Conservation (phyloP, 2,797 vertebrate genomes). For the Phoebastria nigripes region DNA sequence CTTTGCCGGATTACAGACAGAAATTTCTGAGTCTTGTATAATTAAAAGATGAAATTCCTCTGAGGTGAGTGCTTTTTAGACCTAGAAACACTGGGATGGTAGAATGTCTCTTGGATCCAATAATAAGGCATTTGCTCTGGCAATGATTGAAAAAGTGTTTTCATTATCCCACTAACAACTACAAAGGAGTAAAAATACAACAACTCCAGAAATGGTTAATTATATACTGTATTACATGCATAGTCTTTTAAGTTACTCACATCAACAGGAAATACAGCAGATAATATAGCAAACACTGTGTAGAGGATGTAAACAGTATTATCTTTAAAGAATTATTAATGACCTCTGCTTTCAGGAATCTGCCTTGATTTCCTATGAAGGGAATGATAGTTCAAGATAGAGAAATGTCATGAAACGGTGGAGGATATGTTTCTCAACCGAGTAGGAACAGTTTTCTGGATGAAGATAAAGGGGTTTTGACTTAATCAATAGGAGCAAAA, state of each 20-base stretch:
- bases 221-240: neutral
- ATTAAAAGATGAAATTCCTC: slow-evolving; percentile 19
- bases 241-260: neutral
- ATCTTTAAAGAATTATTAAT: slow-evolving; percentile 16
- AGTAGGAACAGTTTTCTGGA: neutral
- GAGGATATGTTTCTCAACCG: neutral
- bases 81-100: neutral
- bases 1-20: neutral
- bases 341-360: slow-evolving; percentile 10
- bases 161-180: slow-evolving; percentile 4
- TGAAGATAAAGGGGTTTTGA: neutral
- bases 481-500: neutral
- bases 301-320: slow-evolving; percentile 7
- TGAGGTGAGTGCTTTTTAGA: neutral
- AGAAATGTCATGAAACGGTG: neutral
- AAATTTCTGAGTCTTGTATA: neutral
- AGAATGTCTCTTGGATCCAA: neutral
- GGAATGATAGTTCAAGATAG: neutral
- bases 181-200: slow-evolving; percentile 1
- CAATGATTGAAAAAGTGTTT: slow-evolving; percentile 7
- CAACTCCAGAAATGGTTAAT: slow-evolving; percentile 2
- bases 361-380: neutral
- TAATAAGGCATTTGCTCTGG: neutral
- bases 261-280: neutral
- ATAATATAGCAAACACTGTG: neutral